Evolutionary conservation across 1,140 invertebrate genomes (phyloP).

Genomic region (Nephotettix cincticeps): DNA sequence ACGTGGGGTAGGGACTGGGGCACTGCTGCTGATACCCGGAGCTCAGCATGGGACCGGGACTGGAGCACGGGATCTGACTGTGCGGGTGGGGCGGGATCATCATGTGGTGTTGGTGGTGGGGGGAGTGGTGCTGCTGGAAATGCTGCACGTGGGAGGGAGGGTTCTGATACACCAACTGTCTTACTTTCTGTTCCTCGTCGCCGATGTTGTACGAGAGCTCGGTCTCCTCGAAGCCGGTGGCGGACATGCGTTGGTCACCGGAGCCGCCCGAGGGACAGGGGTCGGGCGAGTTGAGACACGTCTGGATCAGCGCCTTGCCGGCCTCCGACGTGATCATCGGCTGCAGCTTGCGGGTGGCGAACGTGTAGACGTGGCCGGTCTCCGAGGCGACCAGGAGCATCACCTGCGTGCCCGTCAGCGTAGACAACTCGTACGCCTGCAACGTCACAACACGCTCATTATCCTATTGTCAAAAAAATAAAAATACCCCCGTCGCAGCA

Average conservation of each 20-base stretch:
- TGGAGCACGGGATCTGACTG: constrained; percentile 60
- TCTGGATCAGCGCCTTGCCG: constrained; percentile 97
- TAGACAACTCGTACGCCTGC: constrained; percentile 98
- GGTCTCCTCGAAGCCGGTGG: constrained; percentile 97
- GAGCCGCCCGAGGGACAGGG: constrained; percentile 71
- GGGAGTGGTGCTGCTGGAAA: constrained; percentile 55
- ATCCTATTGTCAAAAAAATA: too few species aligned
- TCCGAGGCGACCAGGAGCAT: constrained; percentile 95
- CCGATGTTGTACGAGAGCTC: constrained; percentile 96
- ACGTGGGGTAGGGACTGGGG: constrained; percentile 59
- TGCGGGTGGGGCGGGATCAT: constrained; percentile 58
- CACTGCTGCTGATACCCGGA: constrained; percentile 57
- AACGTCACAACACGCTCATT: constrained; percentile 40
- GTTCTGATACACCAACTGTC: constrained; percentile 83
- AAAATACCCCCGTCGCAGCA: too few species aligned
- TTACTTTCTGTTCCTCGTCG: constrained; percentile 95
- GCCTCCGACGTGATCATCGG: constrained; percentile 99
- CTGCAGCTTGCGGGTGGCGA: constrained; percentile 97
- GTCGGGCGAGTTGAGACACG: constrained; percentile 97
- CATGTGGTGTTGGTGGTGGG: constrained; percentile 50
- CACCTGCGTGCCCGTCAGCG: constrained; percentile 98
- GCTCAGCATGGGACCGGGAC: constrained; percentile 52
- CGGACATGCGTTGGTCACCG: constrained; percentile 92
- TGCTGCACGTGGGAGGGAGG: constrained; percentile 57
- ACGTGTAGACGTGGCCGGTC: constrained; percentile 99